phyloP scores from a whole-genome alignment of 2,113 vertebrate species.

The Nibea coibor region DNA sequence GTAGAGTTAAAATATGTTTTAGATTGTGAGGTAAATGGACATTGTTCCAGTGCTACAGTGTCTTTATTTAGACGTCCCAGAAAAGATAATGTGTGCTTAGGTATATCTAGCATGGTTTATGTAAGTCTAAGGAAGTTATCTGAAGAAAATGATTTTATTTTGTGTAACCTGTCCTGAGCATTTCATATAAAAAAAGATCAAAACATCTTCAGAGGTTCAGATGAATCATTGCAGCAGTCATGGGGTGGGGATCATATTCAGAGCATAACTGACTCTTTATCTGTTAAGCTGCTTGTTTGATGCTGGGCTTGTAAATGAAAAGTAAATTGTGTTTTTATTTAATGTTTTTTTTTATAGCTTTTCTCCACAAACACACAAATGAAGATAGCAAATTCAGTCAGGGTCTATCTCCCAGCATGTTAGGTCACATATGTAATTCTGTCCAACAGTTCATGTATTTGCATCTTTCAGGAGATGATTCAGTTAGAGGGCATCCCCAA shows the following conservation, averaged over 20 bases:
- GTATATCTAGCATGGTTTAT: not conserved
- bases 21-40: not conserved
- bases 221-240: not conserved
- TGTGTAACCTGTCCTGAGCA: not conserved
- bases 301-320: not conserved
- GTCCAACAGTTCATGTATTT: not conserved
- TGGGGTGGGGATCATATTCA: not conserved
- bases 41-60: not conserved
- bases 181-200: not conserved
- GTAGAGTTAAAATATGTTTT: not conserved
- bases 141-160: not conserved
- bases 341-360: not conserved
- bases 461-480: conserved; percentile 91
- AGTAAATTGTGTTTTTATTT: not conserved
- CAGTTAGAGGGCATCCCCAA: conserved; percentile 97
- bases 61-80: not conserved
- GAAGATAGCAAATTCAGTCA: not conserved
- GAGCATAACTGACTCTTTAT: not conserved
- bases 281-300: not conserved
- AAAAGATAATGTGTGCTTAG: not conserved
- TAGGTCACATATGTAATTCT: not conserved
- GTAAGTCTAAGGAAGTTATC: not conserved
- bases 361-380: too few relatives aligned
- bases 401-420: not conserved
- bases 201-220: not conserved